Evolutionary conservation across 2,888 invertebrate genomes (phyloP), one percentile per base, ranked within the genome.

Genomic region (Sminthurinus aureus): DNA sequence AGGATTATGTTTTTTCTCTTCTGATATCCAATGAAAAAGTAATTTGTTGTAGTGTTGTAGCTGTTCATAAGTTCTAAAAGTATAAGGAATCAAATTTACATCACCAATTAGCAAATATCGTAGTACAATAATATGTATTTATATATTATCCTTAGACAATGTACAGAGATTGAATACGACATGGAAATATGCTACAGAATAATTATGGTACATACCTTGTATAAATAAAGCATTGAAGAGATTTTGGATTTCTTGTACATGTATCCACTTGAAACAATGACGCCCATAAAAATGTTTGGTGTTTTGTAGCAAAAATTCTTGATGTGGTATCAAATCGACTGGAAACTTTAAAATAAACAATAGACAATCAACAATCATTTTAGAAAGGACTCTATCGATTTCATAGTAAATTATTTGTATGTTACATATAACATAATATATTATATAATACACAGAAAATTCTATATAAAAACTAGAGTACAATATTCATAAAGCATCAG

Each of bases 281-380:
- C 0, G 85, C 86, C 86, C 86, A 86, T 12, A 85, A 52, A 13
- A 83, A 24, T 18, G 83, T 79, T 9, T 81, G 79, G 13, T 83
- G 81, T 20, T 77, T 67, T 3, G 79, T 69, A 13, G 80, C 58
- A 38, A 78, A 85, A 66, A 79, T 75, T 20, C 82, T 81, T 9
- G 85, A 52, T 52, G 76, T 50, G 8, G 83, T 83, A 82, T 86
- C 86, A 64, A 80, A 79, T 64, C 84, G 83, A 1, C 76, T 78
- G 52, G 22, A n/a, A 69, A 73, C 85, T 85, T 22, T 6, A 71
- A 24, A 13, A 15, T 26, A 79, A 71, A 15, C 20, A 22, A 71
- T 22, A n/a, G n/a, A n/a, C n/a, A n/a, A n/a, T n/a, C n/a, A n/a
- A 20, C 11, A 20, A 71, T 6, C 71, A 71, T 52, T 11, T 52